Percentiles rank a stretch among this genome's conserved stretches.
Conservation (phyloP, 2,113 vertebrate species). For the Gallinago media region DNA sequence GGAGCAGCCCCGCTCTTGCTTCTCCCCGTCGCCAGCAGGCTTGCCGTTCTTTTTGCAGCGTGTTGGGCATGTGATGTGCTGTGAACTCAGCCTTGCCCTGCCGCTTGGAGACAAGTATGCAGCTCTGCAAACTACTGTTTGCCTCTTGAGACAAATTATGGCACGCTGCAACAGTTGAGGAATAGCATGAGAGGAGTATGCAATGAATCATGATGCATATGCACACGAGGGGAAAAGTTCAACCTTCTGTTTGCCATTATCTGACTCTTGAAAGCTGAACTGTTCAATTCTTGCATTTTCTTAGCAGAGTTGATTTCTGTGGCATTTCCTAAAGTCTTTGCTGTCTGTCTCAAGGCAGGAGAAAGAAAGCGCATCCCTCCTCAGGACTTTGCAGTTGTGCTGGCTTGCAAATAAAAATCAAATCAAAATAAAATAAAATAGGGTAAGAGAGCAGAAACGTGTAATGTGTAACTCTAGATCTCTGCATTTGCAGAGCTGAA, state of each 20-base stretch:
- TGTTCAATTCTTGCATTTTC: constrained; percentile 52
- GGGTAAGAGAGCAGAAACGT: background rate
- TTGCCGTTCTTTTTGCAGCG: background rate
- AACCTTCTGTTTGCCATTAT: constrained; percentile 76
- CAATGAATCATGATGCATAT: constrained; percentile 70
- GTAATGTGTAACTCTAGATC: background rate
- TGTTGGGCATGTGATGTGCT: background rate
- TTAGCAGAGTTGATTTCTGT: constrained; percentile 10
- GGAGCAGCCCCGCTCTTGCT: background rate
- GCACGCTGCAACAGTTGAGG: constrained; percentile 55
- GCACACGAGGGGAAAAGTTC: constrained; percentile 72
- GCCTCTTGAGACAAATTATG: constrained; percentile 66
- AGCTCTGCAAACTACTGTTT: constrained; percentile 69
- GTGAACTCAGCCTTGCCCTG: constrained; percentile 48
- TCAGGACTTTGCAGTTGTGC: background rate
- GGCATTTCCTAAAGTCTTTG: constrained; percentile 39
- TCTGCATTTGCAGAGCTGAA: rapidly evolving
- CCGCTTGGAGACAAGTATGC: constrained; percentile 12
- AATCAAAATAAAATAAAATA: background rate
- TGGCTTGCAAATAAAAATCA: background rate
- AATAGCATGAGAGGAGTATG: constrained; percentile 60
- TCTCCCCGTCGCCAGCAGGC: background rate
- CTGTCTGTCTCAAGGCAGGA: background rate
- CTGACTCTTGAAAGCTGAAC: constrained; percentile 67
- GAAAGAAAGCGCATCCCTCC: background rate